A percentile compares a stretch with the other conserved stretches of the same genome.
Evolutionary conservation across 2,113 vertebrate species (phyloP).

Genomic region (Rhadina sibilatrix): DNA sequence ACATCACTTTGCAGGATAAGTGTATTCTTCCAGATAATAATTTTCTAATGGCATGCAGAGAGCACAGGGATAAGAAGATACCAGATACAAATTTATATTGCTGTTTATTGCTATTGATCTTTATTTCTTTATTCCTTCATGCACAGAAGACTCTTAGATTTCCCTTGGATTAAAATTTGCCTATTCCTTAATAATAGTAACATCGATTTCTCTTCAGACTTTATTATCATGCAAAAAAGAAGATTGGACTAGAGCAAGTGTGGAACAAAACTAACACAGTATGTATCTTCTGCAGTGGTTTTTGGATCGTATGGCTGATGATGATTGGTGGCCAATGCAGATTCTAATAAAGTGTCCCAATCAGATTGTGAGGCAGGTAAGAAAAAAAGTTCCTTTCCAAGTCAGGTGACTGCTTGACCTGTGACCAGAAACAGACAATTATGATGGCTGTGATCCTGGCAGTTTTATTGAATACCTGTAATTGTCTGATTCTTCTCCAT

Average conservation of each 20-base stretch:
- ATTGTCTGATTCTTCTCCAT: background rate
- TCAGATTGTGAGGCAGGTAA: slow-evolving; percentile 97
- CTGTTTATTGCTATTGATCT: background rate
- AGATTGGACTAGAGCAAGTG: slow-evolving; percentile 38
- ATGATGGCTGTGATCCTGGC: background rate
- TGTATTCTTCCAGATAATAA: background rate
- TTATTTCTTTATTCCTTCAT: background rate
- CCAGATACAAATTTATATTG: background rate
- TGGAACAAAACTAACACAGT: slow-evolving; percentile 43
- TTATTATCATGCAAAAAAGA: slow-evolving; percentile 39
- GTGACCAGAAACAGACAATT: background rate
- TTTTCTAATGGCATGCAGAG: background rate
- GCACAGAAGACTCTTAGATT: slow-evolving; percentile 2
- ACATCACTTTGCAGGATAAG: background rate
- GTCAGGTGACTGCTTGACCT: background rate
- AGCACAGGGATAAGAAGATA: background rate
- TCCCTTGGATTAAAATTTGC: slow-evolving; percentile 10
- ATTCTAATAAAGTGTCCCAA: slow-evolving; percentile 99
- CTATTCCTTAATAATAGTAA: slow-evolving; percentile 31
- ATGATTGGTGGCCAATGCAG: slow-evolving; percentile 99
- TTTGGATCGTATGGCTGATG: slow-evolving; percentile 98
- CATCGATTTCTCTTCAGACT: slow-evolving; percentile 43
- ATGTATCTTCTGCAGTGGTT: slow-evolving; percentile 87
- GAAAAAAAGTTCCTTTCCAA: slow-evolving; percentile 15
- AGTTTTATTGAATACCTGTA: background rate